Evolutionary conservation across 2,113 vertebrate species (phyloP).

Genomic region (Numenius arquata): DNA sequence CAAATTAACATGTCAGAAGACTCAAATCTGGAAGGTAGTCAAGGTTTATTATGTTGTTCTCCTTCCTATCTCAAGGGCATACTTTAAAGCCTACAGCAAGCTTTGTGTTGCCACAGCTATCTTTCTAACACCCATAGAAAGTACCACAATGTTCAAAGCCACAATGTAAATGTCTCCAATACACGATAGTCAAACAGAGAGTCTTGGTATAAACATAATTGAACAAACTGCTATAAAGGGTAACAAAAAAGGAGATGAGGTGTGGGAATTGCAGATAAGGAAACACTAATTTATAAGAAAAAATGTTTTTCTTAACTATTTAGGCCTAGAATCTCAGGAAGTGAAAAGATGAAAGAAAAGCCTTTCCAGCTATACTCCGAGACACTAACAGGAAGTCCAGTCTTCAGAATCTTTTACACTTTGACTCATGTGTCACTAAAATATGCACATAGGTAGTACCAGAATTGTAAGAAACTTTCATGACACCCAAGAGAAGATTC

Average conservation of each 20-base stretch:
- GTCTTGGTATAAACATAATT: not conserved
- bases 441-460: accelerated
- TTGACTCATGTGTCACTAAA: not conserved
- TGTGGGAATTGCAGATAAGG: not conserved
- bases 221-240: not conserved
- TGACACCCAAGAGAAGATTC: not conserved
- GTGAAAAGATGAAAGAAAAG: not conserved
- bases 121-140: not conserved
- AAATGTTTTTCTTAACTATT: not conserved
- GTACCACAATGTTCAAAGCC: not conserved
- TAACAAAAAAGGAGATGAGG: not conserved
- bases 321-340: not conserved
- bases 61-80: not conserved
- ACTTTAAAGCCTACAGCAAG: not conserved
- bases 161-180: not conserved
- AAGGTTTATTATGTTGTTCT: not conserved
- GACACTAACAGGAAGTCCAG: not conserved
- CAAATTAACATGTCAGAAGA: not conserved
- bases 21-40: not conserved
- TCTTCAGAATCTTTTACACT: not conserved
- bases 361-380: not conserved
- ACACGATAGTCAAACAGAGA: not conserved
- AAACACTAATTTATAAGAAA: not conserved
- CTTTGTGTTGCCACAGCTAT: not conserved
- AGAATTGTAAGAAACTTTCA: not conserved